These are phyloP conservation scores for Capreolus pygargus DNA, from an alignment of 2,113 vertebrate species.

Conservation along the genomic window DNA sequence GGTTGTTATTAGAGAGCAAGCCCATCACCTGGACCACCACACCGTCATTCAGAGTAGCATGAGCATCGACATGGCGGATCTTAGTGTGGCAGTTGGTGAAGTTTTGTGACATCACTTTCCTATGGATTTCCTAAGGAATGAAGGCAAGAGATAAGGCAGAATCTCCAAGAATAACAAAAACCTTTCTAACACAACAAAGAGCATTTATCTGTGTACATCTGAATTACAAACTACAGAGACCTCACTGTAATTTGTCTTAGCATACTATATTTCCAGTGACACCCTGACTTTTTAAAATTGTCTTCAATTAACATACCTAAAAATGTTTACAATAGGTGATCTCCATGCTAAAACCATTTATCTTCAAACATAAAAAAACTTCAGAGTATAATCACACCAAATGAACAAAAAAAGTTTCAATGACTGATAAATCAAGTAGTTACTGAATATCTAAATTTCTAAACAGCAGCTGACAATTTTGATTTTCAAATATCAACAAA, in stretches of 20 bases:
- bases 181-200: not conserved
- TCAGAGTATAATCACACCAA: not conserved
- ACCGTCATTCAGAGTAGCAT: conserved; percentile 95
- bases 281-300: not conserved
- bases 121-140: conserved; percentile 88
- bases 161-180: not conserved
- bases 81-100: conserved; percentile 98
- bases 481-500: not conserved
- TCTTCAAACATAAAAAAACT: not conserved
- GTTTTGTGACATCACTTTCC: conserved; percentile 96
- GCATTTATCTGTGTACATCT: not conserved
- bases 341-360: not conserved
- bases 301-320: not conserved
- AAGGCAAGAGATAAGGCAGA: conserved; percentile 2
- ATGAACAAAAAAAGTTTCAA: not conserved
- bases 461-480: not conserved
- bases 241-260: not conserved
- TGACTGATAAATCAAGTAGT: not conserved
- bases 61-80: conserved; percentile 96
- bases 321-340: not conserved
- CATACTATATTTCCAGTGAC: not conserved
- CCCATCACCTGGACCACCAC: conserved; percentile 99
- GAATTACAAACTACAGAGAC: not conserved
- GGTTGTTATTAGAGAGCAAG: conserved; percentile 97
- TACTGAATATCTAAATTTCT: not conserved